Evolutionary conservation across 1,140 invertebrate species (phyloP), one percentile per base, ranked within the genome.

Genomic region (Pomacea maculata): DNA sequence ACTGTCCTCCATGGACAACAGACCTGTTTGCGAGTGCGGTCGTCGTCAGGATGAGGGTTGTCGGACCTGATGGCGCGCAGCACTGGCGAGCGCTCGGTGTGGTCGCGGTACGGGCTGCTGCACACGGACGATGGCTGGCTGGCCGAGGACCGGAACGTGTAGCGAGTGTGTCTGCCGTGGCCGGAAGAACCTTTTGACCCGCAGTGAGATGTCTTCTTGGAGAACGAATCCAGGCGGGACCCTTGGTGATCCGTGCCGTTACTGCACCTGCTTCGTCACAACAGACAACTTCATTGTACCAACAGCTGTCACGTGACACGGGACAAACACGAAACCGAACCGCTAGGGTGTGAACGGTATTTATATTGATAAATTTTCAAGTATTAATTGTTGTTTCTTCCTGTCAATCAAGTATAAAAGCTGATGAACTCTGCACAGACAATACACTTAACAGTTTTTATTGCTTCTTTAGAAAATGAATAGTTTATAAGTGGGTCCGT

Each of bases 11-110:
- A 25, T 57, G 3, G 71, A 45, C 54, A 52, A 5, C 55, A 54
- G 11, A 85, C 86, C 85, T 87, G 86, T 80, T 85, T 86, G 61
- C 83, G 86, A 21, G 86, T 87, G 14, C 73, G 78, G 72, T 87
- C 86, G 70, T 87, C 86, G 25, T 87, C 86, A 74, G 78, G 64
- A n/a, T 82, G 64, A 1, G 74, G 65, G 29, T 84, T 81, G 34
- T 25, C 78, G 52, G 73, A 73, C n/a, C 80, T 80, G 7, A 79
- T 70, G 68, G 81, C 29, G 8, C 80, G 61, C 17, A 81, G 45
- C 21, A 81, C 80, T 0, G 80, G 82, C 11, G 82, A 75, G 10
- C 82, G 72, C 45, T 83, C 80, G 34, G 64, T 81, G 52, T 70
- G 75, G 5, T 68, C 78, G 10, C 76, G 76, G 19, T 72, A 73